Percentiles rank a stretch among this genome's conserved stretches.
Evolutionary conservation across 2,888 invertebrate species (phyloP).

Genomic region (Chaetogeoica ovagalla): DNA sequence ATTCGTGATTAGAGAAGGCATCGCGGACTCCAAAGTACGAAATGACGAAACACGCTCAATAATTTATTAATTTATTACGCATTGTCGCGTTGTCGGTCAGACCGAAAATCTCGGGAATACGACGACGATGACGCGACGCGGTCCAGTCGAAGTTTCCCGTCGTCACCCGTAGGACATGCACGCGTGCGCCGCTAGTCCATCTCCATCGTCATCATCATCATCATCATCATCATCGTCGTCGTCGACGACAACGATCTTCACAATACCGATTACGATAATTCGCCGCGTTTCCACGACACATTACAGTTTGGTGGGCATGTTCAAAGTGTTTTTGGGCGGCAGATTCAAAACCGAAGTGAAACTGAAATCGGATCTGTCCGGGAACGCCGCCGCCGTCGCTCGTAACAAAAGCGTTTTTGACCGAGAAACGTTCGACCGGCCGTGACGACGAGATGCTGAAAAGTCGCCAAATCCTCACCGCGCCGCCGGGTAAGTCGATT

Average conservation of each 20-base stretch:
- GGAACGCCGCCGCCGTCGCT: neutral
- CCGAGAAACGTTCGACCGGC: neutral
- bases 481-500: neutral
- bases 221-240: neutral
- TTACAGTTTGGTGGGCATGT: conserved; percentile 32
- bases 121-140: no score
- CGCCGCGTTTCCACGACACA: neutral
- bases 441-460: neutral
- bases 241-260: neutral
- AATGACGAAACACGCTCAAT: conserved; percentile 2
- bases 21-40: conserved; percentile 9
- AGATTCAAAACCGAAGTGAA: conserved; percentile 43
- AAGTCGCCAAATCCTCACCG: neutral
- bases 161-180: no score
- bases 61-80: no score
- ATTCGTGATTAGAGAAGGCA: neutral
- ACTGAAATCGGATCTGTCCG: conserved; percentile 17
- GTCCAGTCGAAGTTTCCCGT: no score
- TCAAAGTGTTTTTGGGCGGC: conserved; percentile 44
- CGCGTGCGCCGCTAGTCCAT: no score
- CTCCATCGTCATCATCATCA: no score
- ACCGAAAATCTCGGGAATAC: no score
- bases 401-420: no score
- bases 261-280: no score
- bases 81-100: no score